A percentile compares a stretch with the other conserved stretches of the same genome.
Conservation (phyloP, 1,140 invertebrate species). For the Halictus rubicundus region DNA sequence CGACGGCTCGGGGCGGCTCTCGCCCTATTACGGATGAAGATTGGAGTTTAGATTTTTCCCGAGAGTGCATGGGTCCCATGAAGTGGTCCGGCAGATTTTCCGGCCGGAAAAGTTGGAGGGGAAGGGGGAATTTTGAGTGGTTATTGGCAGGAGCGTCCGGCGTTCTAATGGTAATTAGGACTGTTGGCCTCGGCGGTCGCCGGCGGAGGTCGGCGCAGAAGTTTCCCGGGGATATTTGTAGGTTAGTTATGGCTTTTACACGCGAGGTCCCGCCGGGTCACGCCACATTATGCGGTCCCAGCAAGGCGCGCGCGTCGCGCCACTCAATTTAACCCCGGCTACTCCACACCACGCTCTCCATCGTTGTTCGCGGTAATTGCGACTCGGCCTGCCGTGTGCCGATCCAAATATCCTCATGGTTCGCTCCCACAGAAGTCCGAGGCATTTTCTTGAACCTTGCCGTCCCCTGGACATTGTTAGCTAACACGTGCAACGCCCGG, state of each 20-base stretch:
- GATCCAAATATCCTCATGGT: neutral
- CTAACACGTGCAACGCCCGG: neutral
- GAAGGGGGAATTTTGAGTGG: neutral
- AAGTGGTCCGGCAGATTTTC: too few relatives aligned
- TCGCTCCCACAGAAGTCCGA: neutral
- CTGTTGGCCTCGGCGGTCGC: slow-evolving; percentile 26
- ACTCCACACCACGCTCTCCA: slow-evolving; percentile 13
- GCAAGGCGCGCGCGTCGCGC: slow-evolving; percentile 48
- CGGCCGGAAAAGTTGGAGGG: neutral
- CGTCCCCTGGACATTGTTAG: neutral
- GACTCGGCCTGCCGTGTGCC: neutral
- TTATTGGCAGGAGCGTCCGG: neutral
- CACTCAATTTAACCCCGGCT: slow-evolving; percentile 51
- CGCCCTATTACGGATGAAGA: too few relatives aligned
- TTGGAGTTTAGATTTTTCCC: too few relatives aligned
- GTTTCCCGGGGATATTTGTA: slow-evolving; percentile 54
- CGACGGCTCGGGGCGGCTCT: too few relatives aligned
- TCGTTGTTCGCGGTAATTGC: slow-evolving; percentile 11
- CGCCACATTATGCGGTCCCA: slow-evolving; percentile 53
- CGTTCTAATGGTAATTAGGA: slow-evolving; percentile 49
- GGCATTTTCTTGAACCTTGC: neutral
- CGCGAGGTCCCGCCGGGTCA: slow-evolving; percentile 55
- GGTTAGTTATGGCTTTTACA: slow-evolving; percentile 63
- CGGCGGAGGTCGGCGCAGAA: slow-evolving; percentile 28
- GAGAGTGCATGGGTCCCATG: too few relatives aligned